phyloP scores from a whole-genome alignment of 2,888 invertebrate species.

The Notocelia uddmanniana region DNA sequence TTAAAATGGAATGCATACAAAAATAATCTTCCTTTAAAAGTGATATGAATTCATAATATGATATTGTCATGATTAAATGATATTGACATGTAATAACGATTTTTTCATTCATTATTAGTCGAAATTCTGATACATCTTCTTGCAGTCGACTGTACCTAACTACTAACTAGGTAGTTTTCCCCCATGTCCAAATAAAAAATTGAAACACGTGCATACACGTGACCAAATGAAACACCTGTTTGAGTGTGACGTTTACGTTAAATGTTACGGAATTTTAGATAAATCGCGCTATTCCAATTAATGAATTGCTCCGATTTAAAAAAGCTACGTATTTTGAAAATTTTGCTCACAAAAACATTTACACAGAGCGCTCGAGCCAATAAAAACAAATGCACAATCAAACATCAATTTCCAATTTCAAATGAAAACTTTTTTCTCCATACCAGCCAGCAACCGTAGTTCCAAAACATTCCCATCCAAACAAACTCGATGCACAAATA shows the following conservation, averaged over 20 bases:
- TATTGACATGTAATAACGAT: too few species aligned
- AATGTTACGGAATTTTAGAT: conserved; percentile 26
- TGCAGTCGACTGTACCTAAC: too few species aligned
- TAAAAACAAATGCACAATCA: conserved; percentile 24
- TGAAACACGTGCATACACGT: conserved; percentile 1
- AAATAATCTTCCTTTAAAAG: too few species aligned
- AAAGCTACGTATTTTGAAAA: conserved; percentile 29
- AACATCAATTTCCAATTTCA: conserved; percentile 40
- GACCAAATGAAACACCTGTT: conserved; percentile 20
- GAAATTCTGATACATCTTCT: too few species aligned
- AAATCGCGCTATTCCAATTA: conserved; percentile 18
- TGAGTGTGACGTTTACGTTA: too few species aligned
- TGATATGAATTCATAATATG: too few species aligned
- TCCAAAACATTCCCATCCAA: conserved; percentile 39
- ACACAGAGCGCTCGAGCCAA: conserved; percentile 8
- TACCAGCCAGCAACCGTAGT: conserved; percentile 27
- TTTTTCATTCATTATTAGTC: too few species aligned
- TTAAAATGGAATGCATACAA: too few species aligned
- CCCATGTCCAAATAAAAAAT: not conserved
- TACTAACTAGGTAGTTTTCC: too few species aligned
- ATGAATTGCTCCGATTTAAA: conserved; percentile 20
- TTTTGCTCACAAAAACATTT: conserved; percentile 4
- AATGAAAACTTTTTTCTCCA: conserved; percentile 26
- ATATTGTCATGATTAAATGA: too few species aligned
- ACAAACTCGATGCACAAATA: conserved; percentile 42